Percentiles rank a stretch among this genome's conserved stretches.
Evolutionary conservation across 2,113 vertebrate species (phyloP).

Genomic region (Xerus inauris): DNA sequence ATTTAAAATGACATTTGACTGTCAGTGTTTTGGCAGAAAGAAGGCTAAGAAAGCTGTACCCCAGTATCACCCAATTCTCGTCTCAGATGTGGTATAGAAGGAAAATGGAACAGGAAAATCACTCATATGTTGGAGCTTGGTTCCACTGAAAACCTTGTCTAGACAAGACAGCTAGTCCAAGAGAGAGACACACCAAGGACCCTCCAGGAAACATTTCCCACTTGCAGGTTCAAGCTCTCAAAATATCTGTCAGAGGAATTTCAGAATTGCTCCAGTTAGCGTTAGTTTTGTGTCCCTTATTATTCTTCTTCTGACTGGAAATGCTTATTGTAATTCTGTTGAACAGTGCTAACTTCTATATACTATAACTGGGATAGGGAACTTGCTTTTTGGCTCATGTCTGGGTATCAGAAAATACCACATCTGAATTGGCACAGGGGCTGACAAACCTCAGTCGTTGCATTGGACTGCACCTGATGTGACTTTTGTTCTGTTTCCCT

Average conservation of each 20-base stretch:
- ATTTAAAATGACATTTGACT: neutral
- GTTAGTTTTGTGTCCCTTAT: neutral
- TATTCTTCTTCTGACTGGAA: neutral
- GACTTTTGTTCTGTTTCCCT: neutral
- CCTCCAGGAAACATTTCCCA: neutral
- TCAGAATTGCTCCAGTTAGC: neutral
- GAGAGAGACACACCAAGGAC: neutral
- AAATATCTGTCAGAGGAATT: neutral
- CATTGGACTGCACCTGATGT: neutral
- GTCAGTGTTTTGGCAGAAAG: neutral
- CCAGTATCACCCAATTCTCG: neutral
- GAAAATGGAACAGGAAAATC: neutral
- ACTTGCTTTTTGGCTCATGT: neutral
- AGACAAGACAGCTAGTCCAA: neutral
- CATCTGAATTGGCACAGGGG: neutral
- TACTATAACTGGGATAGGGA: neutral
- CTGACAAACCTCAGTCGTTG: fast-evolving
- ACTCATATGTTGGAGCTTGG: neutral
- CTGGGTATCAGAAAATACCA: neutral
- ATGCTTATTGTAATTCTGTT: neutral
- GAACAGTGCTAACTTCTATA: neutral
- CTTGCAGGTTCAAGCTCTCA: neutral
- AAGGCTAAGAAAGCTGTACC: neutral
- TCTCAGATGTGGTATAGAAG: neutral
- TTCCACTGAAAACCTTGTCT: too few species aligned